These are phyloP conservation scores for Rutilus rutilus DNA, from an alignment of 2,113 vertebrate genomes.

Conservation along the genomic window DNA sequence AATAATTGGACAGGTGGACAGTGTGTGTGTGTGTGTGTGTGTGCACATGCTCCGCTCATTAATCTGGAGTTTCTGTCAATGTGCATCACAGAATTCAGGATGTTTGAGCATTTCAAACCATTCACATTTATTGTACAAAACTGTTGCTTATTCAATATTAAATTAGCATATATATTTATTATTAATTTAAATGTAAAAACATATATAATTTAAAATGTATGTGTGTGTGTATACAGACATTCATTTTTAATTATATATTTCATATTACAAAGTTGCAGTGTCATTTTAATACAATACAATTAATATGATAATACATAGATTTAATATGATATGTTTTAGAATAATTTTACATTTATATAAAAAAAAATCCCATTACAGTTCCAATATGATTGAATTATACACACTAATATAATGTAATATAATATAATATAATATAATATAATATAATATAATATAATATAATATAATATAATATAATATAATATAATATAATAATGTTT, in stretches of 20 bases:
- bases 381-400: background rate
- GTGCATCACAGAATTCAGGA: background rate
- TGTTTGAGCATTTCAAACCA: background rate
- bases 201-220: background rate
- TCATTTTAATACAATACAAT: no score
- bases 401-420: no score
- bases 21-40: constrained; percentile 49
- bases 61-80: background rate
- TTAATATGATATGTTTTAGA: no score
- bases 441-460: background rate
- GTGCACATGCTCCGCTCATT: background rate
- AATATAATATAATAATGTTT: background rate
- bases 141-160: background rate
- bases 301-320: no score
- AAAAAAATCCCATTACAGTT: background rate
- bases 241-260: no score
- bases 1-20: constrained; percentile 63
- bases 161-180: background rate
- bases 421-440: background rate
- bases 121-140: background rate
- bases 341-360: background rate
- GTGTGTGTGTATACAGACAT: no score
- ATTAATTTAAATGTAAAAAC: background rate
- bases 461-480: no score
- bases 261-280: no score